phyloP scores from a whole-genome alignment of 2,113 vertebrate species.

The Phycodurus eques region DNA sequence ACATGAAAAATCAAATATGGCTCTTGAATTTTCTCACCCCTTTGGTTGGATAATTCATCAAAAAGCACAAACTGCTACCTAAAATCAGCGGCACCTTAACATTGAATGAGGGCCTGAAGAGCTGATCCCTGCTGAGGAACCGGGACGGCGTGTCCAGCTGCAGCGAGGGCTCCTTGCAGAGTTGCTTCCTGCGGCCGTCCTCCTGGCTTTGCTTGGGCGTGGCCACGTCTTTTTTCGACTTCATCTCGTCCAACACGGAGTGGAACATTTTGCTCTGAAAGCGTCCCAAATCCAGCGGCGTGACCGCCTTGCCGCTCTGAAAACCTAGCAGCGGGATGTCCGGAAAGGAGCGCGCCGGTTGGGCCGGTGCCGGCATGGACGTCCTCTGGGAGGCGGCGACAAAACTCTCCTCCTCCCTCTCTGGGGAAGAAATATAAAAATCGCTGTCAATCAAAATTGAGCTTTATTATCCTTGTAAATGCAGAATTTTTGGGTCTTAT shows the following conservation, averaged over 20 bases:
- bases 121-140: conserved; percentile 88
- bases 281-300: conserved; percentile 85
- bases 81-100: conserved; percentile 76
- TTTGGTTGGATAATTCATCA: no score
- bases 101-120: conserved; percentile 91
- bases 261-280: conserved; percentile 90
- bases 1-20: no score
- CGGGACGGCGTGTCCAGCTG: conserved; percentile 93
- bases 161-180: conserved; percentile 78
- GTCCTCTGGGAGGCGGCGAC: conserved; percentile 72
- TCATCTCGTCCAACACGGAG: conserved; percentile 76
- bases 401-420: conserved; percentile 72
- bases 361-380: conserved; percentile 29
- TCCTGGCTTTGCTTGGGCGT: conserved; percentile 44
- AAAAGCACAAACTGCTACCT: neutral
- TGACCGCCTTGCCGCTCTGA: conserved; percentile 74
- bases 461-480: neutral
- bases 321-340: conserved; percentile 61
- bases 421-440: conserved; percentile 41
- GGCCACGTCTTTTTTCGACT: conserved; percentile 35
- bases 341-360: conserved; percentile 40
- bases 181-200: conserved; percentile 33
- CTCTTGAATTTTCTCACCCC: no score
- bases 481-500: neutral
- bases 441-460: neutral